Conservation (phyloP, 2,888 invertebrate genomes). For the Keiferia lycopersicella region DNA sequence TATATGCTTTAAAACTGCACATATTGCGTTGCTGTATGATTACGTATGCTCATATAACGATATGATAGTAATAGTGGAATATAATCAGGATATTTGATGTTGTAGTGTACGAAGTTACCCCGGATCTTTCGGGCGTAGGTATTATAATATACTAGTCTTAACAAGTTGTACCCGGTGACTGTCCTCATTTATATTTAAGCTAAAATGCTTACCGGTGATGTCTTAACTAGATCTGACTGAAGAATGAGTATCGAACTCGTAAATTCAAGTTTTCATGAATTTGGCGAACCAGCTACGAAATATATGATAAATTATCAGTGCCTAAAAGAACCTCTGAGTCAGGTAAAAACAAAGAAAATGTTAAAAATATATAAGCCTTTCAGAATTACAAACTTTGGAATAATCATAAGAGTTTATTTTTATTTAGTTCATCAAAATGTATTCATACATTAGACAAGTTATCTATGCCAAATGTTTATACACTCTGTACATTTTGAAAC, state of each 20-base stretch:
- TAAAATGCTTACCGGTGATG: conserved; percentile 37
- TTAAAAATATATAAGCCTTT: conserved; percentile 57
- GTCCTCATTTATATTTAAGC: conserved; percentile 44
- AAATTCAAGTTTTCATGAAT: conserved; percentile 42
- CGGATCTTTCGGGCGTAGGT: conserved; percentile 60
- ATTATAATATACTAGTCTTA: conserved; percentile 66
- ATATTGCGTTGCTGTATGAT: conserved; percentile 48
- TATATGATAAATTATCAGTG: conserved; percentile 48
- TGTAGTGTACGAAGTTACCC: conserved; percentile 59
- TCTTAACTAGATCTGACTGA: conserved; percentile 47
- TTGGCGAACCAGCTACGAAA: conserved; percentile 49
- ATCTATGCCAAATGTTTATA: conserved; percentile 74
- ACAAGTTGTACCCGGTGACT: conserved; percentile 47
- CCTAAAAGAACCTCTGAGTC: conserved; percentile 74
- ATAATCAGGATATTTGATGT: conserved; percentile 62
- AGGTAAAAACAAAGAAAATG: conserved; percentile 49
- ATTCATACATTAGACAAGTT: conserved; percentile 59
- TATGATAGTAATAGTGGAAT: conserved; percentile 57
- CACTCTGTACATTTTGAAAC: conserved; percentile 60
- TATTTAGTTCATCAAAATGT: conserved; percentile 54
- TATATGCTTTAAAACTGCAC: conserved; percentile 46
- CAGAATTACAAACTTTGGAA: conserved; percentile 62
- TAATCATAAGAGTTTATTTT: conserved; percentile 65
- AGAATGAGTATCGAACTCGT: conserved; percentile 31
- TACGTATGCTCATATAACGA: conserved; percentile 57